Base-by-base conservation (phyloP, 2,113 vertebrate species). In the Chamaetylas fuelleborni region DNA sequence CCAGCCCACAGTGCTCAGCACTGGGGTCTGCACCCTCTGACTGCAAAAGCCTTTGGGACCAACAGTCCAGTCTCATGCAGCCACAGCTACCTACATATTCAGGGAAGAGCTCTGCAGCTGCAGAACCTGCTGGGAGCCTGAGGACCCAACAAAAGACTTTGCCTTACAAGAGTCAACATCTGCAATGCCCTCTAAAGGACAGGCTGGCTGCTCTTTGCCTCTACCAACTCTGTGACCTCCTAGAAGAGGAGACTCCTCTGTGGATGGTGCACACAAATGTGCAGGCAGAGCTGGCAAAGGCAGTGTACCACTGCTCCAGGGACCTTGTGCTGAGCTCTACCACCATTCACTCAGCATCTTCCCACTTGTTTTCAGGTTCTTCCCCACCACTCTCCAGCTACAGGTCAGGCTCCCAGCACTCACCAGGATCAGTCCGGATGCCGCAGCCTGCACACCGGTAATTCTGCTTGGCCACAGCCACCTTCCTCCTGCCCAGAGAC, bases 391-490 rank as follows among this genome's bases (percentile, higher is more conserved):
- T 51, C 40, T 57, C 33, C 43, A 61, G 48, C 11, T 62, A 64
- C 0, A 4, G 53, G 26, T 29, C 56, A 76, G 70, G n/a, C 34
- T 73, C 56, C 56, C 36, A 73, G 9, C 14, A 92, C 98, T 98
- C 94, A 99, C 99, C 99, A 86, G 99, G 99, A 77, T 99, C 99
- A 2, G 99, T 98, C 40, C 99, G 98, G 90, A 98, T 99, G 62
- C 99, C 99, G 87, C 99, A 99, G 22, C 99, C 99, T 4, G 99
- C 99, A 65, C 99, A 99, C 61, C 99, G 98, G 92, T 99, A 99
- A 97, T 99, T 99, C 97, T 99, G 99, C 94, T 99, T 99, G 51
- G 99, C 98, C 38, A 99, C 98, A 0, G 99, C 97, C 29, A 99
- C 98, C 88, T 99, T 99, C 96, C 98, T 99, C 98, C 99, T 99